These are phyloP conservation scores for Macaria liturata DNA, from an alignment of 2,888 invertebrate genomes.

Conservation along the genomic window DNA sequence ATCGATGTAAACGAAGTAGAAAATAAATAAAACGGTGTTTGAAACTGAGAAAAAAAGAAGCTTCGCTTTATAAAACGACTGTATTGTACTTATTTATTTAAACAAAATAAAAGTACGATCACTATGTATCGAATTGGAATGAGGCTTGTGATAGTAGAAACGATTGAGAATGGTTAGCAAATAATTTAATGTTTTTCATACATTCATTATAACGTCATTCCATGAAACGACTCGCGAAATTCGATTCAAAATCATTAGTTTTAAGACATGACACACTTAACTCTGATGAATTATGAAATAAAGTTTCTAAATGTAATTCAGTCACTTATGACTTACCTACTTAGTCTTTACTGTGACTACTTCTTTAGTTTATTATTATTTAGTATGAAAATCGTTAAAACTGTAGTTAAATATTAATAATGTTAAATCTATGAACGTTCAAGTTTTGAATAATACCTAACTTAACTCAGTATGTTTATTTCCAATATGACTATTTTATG, in stretches of 20 bases:
- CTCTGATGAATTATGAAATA: no score
- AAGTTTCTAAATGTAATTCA: not conserved
- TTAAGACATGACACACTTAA: no score
- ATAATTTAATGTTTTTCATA: conserved; percentile 38
- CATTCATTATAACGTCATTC: not conserved
- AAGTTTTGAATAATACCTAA: conserved; percentile 9
- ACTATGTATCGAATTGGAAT: conserved; percentile 71
- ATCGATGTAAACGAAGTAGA: conserved; percentile 45
- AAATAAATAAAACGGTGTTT: conserved; percentile 57
- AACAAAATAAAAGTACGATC: conserved; percentile 45
- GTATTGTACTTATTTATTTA: conserved; percentile 57
- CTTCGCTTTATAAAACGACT: conserved; percentile 77
- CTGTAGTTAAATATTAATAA: conserved; percentile 13
- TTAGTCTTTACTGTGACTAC: conserved; percentile 6
- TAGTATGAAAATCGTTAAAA: conserved; percentile 42
- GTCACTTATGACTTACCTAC: no score
- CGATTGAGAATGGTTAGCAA: conserved; percentile 46
- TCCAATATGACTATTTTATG: no score
- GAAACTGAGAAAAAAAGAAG: conserved; percentile 61
- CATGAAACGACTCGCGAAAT: no score
- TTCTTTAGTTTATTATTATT: conserved; percentile 6
- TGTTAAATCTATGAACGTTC: conserved; percentile 22
- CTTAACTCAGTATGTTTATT: no score
- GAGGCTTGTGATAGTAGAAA: conserved; percentile 76
- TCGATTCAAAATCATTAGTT: no score